A percentile compares a stretch with the other conserved stretches of the same genome.
phyloP scores from a whole-genome alignment of 2,113 vertebrate genomes.

The Lophius piscatorius region DNA sequence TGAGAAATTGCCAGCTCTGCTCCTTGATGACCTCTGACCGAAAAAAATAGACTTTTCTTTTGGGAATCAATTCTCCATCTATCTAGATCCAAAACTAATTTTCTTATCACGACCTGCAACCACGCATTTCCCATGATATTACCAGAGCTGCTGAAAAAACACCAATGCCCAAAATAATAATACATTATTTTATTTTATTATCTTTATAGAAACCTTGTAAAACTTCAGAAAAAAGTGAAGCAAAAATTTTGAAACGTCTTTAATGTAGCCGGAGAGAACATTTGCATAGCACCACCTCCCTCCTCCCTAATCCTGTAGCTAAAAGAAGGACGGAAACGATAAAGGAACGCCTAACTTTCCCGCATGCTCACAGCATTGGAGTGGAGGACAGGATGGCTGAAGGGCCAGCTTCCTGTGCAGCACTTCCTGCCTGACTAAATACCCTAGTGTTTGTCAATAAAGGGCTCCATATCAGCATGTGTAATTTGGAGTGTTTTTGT shows the following conservation, averaged over 20 bases:
- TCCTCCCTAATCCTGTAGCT: conserved; percentile 31
- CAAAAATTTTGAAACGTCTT: conserved; percentile 28
- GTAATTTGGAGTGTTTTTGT: conserved; percentile 40
- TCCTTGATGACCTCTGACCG: conserved; percentile 13
- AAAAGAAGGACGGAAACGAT: no score
- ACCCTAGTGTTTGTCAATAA: conserved; percentile 32
- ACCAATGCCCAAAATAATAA: background rate
- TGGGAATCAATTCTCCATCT: background rate
- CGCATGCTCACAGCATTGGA: conserved; percentile 48
- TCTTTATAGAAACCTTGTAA: background rate
- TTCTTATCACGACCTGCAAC: background rate
- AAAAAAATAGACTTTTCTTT: background rate
- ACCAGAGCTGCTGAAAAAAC: background rate
- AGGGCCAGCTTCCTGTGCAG: conserved; percentile 33
- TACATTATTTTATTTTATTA: background rate
- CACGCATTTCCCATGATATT: background rate
- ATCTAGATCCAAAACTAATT: no score
- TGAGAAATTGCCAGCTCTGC: background rate
- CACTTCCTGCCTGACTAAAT: conserved; percentile 27
- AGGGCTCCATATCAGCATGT: conserved; percentile 48
- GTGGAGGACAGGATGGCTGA: conserved; percentile 33
- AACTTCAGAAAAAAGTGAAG: no score
- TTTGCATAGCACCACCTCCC: conserved; percentile 29
- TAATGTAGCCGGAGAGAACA: conserved; percentile 28
- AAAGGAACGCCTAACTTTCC: conserved; percentile 42